phyloP scores from a whole-genome alignment of 1,140 invertebrate genomes.

The Liolophura sinensis region DNA sequence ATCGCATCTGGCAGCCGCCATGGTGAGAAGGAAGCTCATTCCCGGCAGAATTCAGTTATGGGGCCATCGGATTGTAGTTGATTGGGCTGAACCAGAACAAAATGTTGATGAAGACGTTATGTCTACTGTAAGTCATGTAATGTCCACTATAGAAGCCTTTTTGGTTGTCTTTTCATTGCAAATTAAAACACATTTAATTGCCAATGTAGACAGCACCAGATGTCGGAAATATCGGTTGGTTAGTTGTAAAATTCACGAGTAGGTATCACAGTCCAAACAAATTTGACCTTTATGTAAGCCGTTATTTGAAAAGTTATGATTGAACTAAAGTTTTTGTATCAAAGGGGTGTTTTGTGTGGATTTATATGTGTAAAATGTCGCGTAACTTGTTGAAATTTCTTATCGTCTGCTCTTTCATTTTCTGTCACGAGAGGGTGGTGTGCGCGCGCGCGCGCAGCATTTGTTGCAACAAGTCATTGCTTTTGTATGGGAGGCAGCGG shows the following conservation, averaged over 20 bases:
- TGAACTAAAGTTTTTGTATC: no score
- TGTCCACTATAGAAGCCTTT: not conserved
- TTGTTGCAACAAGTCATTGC: no score
- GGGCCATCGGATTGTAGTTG: conserved; percentile 75
- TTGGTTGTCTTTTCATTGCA: conserved; percentile 11
- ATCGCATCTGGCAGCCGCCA: conserved; percentile 77
- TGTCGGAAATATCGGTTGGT: no score
- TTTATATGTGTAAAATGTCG: no score
- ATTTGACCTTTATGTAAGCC: no score
- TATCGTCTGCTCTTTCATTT: not conserved
- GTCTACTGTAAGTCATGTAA: conserved; percentile 64
- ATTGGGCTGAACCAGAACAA: conserved; percentile 86
- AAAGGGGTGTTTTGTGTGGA: no score
- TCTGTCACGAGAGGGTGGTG: not conserved
- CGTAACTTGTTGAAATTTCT: not conserved
- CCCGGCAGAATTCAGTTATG: conserved; percentile 72
- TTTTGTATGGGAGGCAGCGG: no score
- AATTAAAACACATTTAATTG: conserved; percentile 7
- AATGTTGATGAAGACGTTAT: conserved; percentile 75
- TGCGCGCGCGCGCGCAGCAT: no score
- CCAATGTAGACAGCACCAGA: no score
- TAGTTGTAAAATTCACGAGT: no score
- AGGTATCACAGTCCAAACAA: no score
- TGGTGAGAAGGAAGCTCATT: conserved; percentile 76
- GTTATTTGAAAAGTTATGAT: no score